Base-by-base conservation (phyloP, 2,797 vertebrate genomes). In the Xenentodon cancila region DNA sequence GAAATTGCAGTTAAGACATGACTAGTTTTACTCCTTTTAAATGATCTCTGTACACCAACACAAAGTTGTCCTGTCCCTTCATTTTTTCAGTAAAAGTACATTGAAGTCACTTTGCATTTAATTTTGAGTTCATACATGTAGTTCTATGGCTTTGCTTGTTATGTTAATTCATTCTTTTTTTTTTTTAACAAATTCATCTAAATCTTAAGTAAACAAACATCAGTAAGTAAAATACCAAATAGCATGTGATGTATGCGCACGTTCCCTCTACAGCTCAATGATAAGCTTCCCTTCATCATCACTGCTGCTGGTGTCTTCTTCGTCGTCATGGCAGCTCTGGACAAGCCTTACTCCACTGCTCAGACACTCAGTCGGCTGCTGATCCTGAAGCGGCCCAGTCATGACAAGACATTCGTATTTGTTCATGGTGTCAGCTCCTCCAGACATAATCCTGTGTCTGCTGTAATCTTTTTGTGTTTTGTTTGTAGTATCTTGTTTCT, bases 221-320 rank as follows among this genome's bases (percentile, higher is more conserved):
- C 3, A 25, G 25, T 25, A 25, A 25, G 5, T 25, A 25, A 25
- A 55, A 61, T 42, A 46, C 43, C 32, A 55, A 43, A 32, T 56
- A 22, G 59, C 40, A n/a, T 54, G 19, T 48, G 21, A 55, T 5
- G 8, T 53, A 32, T 19, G 11, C 5, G 7, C 4, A 22, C 16
- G 21, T 37, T 56, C 37, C 46, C 25, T 49, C 45, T 76, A 92
- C 47, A 94, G 90, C 69, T 94, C 93, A 6, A 94, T 94, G 55
- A 94, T 92, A 1, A 94, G 90, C 58, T 93, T 94, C 7, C 90
- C 92, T 34, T 94, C 93, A 46, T 94, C 93, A 0, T 94, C 93
- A 15, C 92, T 93, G 48, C 93, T 93, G 87, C 93, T 93, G 72
- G 76, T 90, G 56, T 90, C 89, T 9, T 86, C 86, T 51, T 75